A percentile compares a stretch with the other conserved stretches of the same genome.
phyloP scores from a whole-genome alignment of 2,113 vertebrate species.

The Pachypanchax playfairii region DNA sequence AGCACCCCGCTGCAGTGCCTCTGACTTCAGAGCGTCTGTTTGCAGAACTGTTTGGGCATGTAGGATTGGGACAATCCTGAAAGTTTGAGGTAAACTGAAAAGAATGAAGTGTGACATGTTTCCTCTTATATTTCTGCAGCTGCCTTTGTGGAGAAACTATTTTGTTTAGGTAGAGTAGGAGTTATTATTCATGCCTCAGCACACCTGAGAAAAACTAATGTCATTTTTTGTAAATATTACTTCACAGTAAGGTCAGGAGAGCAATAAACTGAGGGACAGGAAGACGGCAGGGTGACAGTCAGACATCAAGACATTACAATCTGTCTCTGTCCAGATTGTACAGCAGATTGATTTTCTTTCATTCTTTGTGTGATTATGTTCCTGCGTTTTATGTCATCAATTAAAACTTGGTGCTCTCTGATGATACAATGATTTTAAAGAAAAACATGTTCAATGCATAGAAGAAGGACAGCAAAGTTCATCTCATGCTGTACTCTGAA shows the following conservation, averaged over 20 bases:
- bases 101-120: neutral
- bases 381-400: neutral
- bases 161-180: neutral
- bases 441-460: neutral
- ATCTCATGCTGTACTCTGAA: too few species aligned
- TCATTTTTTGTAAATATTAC: constrained; percentile 20
- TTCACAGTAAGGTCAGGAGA: constrained; percentile 11
- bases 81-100: neutral
- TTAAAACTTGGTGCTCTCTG: neutral
- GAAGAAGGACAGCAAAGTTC: too few species aligned
- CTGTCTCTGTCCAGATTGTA: neutral
- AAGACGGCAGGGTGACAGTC: constrained; percentile 1
- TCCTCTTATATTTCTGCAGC: neutral
- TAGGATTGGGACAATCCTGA: neutral
- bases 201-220: constrained; percentile 6
- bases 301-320: neutral
- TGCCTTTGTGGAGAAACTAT: neutral
- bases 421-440: neutral
- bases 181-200: neutral
- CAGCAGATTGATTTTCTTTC: neutral
- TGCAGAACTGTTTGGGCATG: neutral
- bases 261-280: neutral
- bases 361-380: neutral
- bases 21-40: neutral
- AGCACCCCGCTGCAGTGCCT: constrained; percentile 2